Evolutionary conservation across 2,113 vertebrate genomes (phyloP), one percentile per base, ranked within the genome.

Genomic region (Oxygymnocypris stewartii): DNA sequence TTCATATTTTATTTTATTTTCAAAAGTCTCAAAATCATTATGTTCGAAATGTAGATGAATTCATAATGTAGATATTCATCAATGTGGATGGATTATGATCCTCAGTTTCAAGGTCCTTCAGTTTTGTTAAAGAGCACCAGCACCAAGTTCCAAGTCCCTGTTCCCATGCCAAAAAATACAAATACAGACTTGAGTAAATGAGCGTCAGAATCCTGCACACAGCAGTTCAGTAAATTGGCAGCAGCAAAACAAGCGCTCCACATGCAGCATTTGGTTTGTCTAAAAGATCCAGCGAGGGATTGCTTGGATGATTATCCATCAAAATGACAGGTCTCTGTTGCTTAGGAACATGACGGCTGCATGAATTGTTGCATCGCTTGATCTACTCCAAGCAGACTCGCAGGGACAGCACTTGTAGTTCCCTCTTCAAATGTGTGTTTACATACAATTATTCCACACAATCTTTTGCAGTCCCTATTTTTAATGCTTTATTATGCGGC

Each of bases 281-380:
- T 84, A 86, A 88, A 88, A 87, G 84, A 85, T 90, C 88, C 83
- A 87, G 82, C 79, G 18, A 79, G 87, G 87, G 89, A 89, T 85
- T 83, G 86, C 88, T 90, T 82, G 87, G 89, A 88, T 89, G 88
- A 89, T 89, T 87, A 89, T 88, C 88, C 87, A 65, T 89, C 87
- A 89, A 82, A 61, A 83, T 89, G 89, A 90, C 89, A 88, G 86
- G 87, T 84, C 87, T 84, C 90, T 89, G 90, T 89, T 90, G 90
- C 90, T 88, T 89, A 87, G 88, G 88, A 90, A 90, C 90, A 85
- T 89, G 86, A 89, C 82, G 88, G 79, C 88, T 83, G 86, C 86
- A 83, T 86, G 80, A 89, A 87, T 84, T 86, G 77, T 85, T 80
- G 69, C 88, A 86, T 87, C 84, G 73, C 82, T 89, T 69, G 74